Evolutionary conservation across 2,888 invertebrate genomes (phyloP).

Genomic region (Anoplius nigerrimus): DNA sequence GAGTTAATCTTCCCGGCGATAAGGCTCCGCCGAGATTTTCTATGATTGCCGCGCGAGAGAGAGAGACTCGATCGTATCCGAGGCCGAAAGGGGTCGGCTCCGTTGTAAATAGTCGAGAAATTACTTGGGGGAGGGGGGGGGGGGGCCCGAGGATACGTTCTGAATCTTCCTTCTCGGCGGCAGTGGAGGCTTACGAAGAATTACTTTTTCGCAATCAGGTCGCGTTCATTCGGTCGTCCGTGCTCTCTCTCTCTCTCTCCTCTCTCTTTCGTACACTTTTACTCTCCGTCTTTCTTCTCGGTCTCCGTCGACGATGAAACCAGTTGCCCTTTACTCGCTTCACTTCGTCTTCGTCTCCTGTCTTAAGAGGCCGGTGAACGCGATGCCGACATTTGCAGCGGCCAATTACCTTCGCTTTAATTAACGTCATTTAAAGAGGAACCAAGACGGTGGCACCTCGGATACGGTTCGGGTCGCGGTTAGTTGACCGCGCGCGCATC

Average conservation of each 20-base stretch:
- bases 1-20: too few relatives aligned
- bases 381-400: slow-evolving; percentile 39
- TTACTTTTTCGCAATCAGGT: slow-evolving; percentile 45
- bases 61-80: too few relatives aligned
- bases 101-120: too few relatives aligned
- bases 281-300: slow-evolving; percentile 3
- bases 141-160: too few relatives aligned
- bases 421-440: slow-evolving; percentile 6
- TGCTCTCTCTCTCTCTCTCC: slow-evolving; percentile 9
- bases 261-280: slow-evolving; percentile 1
- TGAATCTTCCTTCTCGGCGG: too few relatives aligned
- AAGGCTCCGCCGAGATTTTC: too few relatives aligned
- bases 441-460: not conserved
- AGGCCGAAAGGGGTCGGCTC: too few relatives aligned
- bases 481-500: too few relatives aligned
- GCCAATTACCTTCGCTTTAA: slow-evolving; percentile 26
- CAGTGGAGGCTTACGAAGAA: slow-evolving; percentile 13
- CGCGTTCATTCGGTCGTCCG: slow-evolving; percentile 6
- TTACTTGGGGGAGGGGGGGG: too few relatives aligned
- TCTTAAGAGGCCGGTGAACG: slow-evolving; percentile 3
- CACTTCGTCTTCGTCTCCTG: slow-evolving; percentile 18
- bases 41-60: too few relatives aligned
- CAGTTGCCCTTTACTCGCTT: slow-evolving; percentile 49
- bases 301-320: slow-evolving; percentile 20
- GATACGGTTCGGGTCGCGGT: too few relatives aligned